Percentiles rank a stretch among this genome's conserved stretches.
These are phyloP conservation scores for Caenorhabditis latens DNA, from an alignment of 1,140 invertebrate genomes.

Conservation along the genomic window DNA sequence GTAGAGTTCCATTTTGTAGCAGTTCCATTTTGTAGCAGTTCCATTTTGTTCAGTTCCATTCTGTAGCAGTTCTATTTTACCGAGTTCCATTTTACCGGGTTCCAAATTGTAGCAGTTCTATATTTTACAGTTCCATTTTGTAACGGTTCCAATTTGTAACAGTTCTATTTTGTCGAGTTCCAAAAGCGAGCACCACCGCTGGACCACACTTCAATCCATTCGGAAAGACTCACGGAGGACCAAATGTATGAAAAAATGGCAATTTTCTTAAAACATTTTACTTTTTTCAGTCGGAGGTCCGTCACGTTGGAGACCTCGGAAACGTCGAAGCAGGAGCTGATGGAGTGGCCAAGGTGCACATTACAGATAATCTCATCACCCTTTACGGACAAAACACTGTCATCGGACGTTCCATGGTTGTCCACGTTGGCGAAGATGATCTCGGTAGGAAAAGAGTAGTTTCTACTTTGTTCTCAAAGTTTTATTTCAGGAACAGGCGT, in stretches of 20 bases:
- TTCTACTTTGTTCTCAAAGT: background rate
- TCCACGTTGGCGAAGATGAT: slow-evolving; percentile 94
- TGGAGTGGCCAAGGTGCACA: slow-evolving; percentile 84
- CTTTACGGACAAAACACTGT: slow-evolving; percentile 79
- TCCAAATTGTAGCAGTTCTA: too few relatives aligned
- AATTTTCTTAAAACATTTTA: background rate
- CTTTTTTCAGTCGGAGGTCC: slow-evolving; percentile 80
- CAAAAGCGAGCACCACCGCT: too few relatives aligned
- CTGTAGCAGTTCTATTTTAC: too few relatives aligned
- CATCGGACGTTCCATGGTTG: slow-evolving; percentile 77
- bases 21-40: too few relatives aligned
- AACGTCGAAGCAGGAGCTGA: slow-evolving; percentile 81
- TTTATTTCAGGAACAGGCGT: slow-evolving; percentile 83
- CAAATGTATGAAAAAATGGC: slow-evolving; percentile 78
- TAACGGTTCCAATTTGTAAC: too few relatives aligned
- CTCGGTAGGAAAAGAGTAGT: slow-evolving; percentile 80
- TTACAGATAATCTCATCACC: slow-evolving; percentile 84
- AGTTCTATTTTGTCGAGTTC: too few relatives aligned
- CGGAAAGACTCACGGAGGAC: slow-evolving; percentile 88
- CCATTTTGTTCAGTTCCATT: too few relatives aligned
- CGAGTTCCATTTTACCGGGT: too few relatives aligned
- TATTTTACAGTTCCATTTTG: too few relatives aligned
- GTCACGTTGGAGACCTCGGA: slow-evolving; percentile 91
- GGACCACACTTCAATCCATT: slow-evolving; percentile 94
- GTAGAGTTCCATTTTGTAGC: too few relatives aligned